Evolutionary conservation across 2,113 vertebrate genomes (phyloP).

Genomic region (Cottus gobio): DNA sequence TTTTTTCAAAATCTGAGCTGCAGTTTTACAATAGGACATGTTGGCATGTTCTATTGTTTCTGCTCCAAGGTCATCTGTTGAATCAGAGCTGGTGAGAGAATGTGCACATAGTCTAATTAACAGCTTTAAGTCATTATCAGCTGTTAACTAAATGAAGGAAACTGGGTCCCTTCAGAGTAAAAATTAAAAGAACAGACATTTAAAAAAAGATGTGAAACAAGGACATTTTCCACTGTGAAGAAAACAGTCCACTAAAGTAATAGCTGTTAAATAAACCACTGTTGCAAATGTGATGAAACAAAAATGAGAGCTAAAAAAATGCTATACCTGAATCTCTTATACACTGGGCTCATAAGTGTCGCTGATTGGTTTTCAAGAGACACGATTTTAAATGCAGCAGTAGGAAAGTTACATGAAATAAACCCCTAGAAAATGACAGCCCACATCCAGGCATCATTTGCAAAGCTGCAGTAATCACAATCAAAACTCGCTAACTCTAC

Average conservation of each 20-base stretch:
- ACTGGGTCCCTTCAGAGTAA: conserved; percentile 3
- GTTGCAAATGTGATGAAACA: conserved; percentile 22
- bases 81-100: conserved; percentile 54
- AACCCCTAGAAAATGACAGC: conserved; percentile 34
- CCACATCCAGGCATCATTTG: conserved; percentile 50
- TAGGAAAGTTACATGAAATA: conserved; percentile 29
- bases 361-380: conserved; percentile 41
- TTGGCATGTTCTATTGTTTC: conserved; percentile 54
- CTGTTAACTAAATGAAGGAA: conserved; percentile 28
- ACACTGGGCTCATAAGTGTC: conserved; percentile 21
- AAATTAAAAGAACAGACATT: conserved; percentile 31
- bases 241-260: conserved; percentile 39
- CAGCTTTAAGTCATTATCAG: conserved; percentile 57
- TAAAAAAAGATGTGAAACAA: conserved; percentile 35
- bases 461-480: conserved; percentile 56
- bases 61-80: conserved; percentile 45
- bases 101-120: conserved; percentile 64
- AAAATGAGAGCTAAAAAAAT: conserved; percentile 24
- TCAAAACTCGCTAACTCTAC: conserved; percentile 62
- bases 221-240: conserved; percentile 27
- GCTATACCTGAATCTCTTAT: conserved; percentile 52
- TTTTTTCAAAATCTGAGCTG: conserved; percentile 33
- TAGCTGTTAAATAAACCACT: conserved; percentile 24
- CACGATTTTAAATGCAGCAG: conserved; percentile 33
- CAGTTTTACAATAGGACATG: conserved; percentile 18